Conservation (phyloP, 2,888 invertebrate genomes). For the Bimastos eiseni region DNA sequence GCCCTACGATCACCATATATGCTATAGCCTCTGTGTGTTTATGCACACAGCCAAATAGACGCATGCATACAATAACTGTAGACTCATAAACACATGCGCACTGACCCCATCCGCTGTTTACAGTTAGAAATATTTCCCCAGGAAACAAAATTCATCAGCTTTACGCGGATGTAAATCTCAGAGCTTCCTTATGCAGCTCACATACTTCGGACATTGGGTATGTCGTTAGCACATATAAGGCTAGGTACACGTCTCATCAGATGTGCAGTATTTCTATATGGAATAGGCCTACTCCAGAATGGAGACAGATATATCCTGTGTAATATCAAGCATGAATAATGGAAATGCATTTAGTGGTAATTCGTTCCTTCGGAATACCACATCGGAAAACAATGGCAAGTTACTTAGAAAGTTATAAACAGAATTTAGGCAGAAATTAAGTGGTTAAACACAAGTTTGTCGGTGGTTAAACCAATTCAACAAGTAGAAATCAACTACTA, state of each 20-base stretch:
- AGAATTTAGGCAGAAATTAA: too few species aligned
- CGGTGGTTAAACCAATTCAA: too few species aligned
- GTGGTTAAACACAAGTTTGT: too few species aligned
- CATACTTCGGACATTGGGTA: not conserved
- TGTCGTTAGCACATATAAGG: not conserved
- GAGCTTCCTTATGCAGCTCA: not conserved
- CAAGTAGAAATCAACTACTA: not conserved
- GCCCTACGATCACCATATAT: not conserved
- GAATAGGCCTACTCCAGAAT: not conserved
- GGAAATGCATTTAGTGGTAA: too few species aligned
- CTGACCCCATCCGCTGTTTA: not conserved
- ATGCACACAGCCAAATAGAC: not conserved
- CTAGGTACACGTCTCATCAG: not conserved
- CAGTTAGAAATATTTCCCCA: conserved; percentile 13
- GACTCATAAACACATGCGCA: not conserved
- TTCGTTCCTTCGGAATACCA: too few species aligned
- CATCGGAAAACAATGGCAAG: not conserved
- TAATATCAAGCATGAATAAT: not conserved
- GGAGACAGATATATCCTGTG: not conserved
- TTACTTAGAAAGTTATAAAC: not conserved
- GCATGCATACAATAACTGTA: not conserved
- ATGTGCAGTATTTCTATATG: not conserved
- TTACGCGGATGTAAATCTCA: not conserved
- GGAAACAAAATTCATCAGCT: not conserved
- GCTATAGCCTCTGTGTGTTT: not conserved